Percentiles rank a stretch among this genome's conserved stretches.
These are phyloP conservation scores for Rhodeus uyekii DNA, from an alignment of 2,797 vertebrate genomes.

Conservation along the genomic window DNA sequence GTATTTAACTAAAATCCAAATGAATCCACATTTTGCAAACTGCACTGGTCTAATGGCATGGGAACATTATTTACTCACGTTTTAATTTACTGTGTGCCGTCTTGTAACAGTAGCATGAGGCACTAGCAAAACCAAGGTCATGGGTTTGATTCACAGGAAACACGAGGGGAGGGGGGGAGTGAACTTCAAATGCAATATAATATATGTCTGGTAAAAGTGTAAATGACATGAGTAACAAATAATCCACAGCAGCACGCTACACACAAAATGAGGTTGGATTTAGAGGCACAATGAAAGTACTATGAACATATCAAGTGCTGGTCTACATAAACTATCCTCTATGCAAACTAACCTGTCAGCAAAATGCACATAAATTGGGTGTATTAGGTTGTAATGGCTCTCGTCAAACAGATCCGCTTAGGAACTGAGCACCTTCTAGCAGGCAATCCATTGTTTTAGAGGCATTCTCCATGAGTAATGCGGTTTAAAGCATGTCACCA, in stretches of 20 bases:
- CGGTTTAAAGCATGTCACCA: conserved; percentile 35
- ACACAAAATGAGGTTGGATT: neutral
- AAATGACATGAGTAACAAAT: neutral
- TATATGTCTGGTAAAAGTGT: neutral
- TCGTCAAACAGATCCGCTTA: neutral
- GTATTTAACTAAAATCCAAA: conserved; percentile 19
- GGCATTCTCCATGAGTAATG: conserved; percentile 25
- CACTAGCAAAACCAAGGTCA: neutral
- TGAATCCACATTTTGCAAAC: neutral
- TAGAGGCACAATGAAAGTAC: conserved; percentile 11
- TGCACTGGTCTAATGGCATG: neutral
- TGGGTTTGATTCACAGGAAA: neutral
- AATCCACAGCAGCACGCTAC: neutral
- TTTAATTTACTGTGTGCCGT: neutral
- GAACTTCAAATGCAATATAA: neutral
- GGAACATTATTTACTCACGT: neutral
- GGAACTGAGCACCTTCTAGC: conserved; percentile 13
- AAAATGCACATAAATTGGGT: neutral
- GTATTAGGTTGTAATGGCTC: conserved; percentile 1
- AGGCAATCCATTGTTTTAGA: neutral
- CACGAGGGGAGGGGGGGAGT: fast-evolving
- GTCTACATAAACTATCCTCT: conserved; percentile 14
- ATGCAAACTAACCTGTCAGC: neutral
- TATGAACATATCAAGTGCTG: neutral
- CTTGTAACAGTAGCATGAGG: neutral